Evolutionary conservation across 2,797 vertebrate genomes (phyloP).

Genomic region (Sebastes diaconus): DNA sequence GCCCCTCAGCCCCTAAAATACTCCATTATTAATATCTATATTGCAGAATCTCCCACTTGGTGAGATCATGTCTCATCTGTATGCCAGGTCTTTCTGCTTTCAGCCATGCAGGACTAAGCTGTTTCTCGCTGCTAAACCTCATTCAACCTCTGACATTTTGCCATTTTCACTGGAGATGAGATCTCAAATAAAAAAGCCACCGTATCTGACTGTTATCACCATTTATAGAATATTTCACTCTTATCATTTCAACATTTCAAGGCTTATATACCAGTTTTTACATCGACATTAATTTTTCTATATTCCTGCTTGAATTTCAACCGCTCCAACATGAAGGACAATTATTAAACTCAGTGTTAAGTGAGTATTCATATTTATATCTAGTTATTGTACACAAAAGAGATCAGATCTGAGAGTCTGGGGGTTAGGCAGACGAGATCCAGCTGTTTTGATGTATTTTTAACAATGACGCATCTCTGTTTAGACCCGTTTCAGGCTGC

Average conservation of each 20-base stretch:
- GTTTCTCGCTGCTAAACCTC: conserved; percentile 41
- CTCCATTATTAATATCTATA: conserved; percentile 58
- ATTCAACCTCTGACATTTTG: conserved; percentile 51
- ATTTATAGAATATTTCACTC: conserved; percentile 15
- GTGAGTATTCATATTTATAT: neutral
- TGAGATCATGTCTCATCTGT: conserved; percentile 36
- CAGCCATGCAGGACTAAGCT: conserved; percentile 36
- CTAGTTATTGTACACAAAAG: neutral
- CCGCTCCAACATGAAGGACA: neutral
- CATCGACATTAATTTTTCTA: neutral
- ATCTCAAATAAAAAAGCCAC: conserved; percentile 15
- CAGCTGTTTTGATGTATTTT: neutral
- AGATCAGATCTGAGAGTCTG: neutral
- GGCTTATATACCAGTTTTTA: neutral
- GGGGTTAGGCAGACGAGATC: neutral
- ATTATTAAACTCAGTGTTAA: neutral
- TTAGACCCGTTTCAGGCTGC: neutral
- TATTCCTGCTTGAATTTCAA: neutral
- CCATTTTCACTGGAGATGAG: conserved; percentile 41
- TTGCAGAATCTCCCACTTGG: conserved; percentile 30
- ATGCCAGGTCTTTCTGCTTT: conserved; percentile 30
- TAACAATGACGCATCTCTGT: neutral
- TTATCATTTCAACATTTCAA: neutral
- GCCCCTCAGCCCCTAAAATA: conserved; percentile 23
- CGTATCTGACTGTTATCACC: neutral